These are phyloP conservation scores for Phrynosoma blainvillii DNA, from an alignment of 2,113 vertebrate genomes.

Conservation along the genomic window DNA sequence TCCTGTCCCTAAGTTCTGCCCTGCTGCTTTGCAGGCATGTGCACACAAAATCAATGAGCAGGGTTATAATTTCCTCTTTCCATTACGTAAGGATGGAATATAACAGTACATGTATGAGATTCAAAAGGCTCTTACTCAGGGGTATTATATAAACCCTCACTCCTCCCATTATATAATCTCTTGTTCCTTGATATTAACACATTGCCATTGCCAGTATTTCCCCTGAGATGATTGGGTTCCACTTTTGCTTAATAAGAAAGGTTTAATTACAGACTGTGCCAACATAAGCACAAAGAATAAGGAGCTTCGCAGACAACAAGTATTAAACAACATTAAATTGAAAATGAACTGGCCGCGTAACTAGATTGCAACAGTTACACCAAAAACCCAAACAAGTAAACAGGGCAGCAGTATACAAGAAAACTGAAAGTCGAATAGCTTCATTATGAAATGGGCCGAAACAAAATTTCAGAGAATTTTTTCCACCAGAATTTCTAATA, in stretches of 20 bases:
- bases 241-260: background rate
- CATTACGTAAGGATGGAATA: background rate
- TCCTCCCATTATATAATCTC: background rate
- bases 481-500: background rate
- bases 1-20: background rate
- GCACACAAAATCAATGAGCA: background rate
- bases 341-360: background rate
- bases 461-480: background rate
- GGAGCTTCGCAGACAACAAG: background rate
- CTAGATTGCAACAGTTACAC: background rate
- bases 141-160: background rate
- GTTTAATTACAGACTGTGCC: slow-evolving; percentile 4
- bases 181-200: background rate
- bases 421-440: background rate
- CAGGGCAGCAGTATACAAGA: background rate
- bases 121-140: background rate
- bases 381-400: background rate
- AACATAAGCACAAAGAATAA: slow-evolving; percentile 6
- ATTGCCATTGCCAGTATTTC: background rate
- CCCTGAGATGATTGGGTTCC: rapidly evolving
- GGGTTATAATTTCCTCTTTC: background rate
- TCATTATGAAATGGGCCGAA: background rate
- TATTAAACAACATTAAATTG: background rate
- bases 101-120: too few species aligned
- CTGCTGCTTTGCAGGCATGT: background rate